These are phyloP conservation scores for Rhinolophus ferrumequinum DNA, from an alignment of 2,113 vertebrate species.

Conservation along the genomic window DNA sequence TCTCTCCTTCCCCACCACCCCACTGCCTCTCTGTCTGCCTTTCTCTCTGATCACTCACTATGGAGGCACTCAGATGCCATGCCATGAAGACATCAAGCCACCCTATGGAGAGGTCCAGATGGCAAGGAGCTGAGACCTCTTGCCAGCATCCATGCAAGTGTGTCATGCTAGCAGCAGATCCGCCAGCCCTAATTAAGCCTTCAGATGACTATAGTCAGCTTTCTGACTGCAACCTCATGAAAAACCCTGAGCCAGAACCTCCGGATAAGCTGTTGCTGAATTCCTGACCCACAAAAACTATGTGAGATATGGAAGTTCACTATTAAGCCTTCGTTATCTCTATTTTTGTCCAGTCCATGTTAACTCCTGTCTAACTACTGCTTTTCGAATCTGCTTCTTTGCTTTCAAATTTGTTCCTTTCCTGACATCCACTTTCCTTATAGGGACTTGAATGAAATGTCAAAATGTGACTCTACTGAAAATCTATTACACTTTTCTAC, in stretches of 20 bases:
- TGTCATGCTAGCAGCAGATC: neutral
- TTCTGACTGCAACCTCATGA: neutral
- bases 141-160: neutral
- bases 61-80: neutral
- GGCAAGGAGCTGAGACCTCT: neutral
- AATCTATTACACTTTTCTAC: neutral
- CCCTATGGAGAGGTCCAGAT: neutral
- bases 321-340: neutral
- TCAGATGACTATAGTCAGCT: neutral
- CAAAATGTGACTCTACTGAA: neutral
- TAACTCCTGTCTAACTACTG: neutral
- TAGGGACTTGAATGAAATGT: neutral
- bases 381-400: neutral
- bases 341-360: neutral
- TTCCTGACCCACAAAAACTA: neutral
- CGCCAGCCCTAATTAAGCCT: neutral
- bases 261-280: neutral
- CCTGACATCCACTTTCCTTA: neutral
- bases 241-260: constrained; percentile 2
- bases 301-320: neutral
- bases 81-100: too few relatives aligned
- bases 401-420: neutral
- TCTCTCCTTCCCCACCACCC: neutral
- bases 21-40: neutral
- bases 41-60: neutral